A percentile compares a stretch with the other conserved stretches of the same genome.
Conservation (phyloP, 64 coral and sea anemone genomes). For the Pachyseris speciosa region DNA sequence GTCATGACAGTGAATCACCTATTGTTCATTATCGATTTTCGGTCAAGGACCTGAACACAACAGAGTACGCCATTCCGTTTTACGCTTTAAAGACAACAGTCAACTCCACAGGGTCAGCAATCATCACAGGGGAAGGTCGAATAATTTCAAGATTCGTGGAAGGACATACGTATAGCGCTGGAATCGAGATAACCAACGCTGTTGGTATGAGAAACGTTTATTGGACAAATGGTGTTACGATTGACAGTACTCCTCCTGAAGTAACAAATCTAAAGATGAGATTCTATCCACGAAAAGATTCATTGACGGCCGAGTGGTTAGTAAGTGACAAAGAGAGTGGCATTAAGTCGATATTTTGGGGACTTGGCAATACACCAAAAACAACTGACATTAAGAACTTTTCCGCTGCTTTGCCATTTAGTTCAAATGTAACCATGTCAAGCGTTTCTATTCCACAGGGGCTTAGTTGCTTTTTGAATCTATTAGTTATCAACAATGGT, state of each 20-base stretch:
- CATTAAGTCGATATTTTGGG: constrained; percentile 65
- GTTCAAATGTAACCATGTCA: neutral
- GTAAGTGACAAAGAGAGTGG: constrained; percentile 79
- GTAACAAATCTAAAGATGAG: constrained; percentile 48
- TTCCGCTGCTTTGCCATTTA: neutral
- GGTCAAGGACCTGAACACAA: constrained; percentile 55
- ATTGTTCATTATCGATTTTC: constrained; percentile 63
- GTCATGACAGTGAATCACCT: constrained; percentile 77
- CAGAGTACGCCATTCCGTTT: constrained; percentile 63
- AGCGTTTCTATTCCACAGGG: constrained; percentile 53
- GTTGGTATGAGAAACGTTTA: constrained; percentile 58
- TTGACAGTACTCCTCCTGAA: constrained; percentile 82
- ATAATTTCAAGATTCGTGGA: constrained; percentile 20
- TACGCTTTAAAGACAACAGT: constrained; percentile 55
- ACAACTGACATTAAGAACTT: constrained; percentile 66
- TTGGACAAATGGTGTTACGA: constrained; percentile 84
- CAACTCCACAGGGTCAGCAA: constrained; percentile 42
- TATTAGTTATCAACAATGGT: constrained; percentile 73
- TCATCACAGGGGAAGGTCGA: constrained; percentile 78
- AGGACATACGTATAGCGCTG: constrained; percentile 68
- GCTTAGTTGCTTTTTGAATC: constrained; percentile 66
- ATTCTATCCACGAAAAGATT: constrained; percentile 64
- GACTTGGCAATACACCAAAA: constrained; percentile 71
- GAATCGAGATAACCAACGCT: constrained; percentile 76
- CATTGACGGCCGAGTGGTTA: constrained; percentile 59